These are phyloP conservation scores for Pithys albifrons DNA, from an alignment of 2,113 vertebrate genomes.

Conservation along the genomic window DNA sequence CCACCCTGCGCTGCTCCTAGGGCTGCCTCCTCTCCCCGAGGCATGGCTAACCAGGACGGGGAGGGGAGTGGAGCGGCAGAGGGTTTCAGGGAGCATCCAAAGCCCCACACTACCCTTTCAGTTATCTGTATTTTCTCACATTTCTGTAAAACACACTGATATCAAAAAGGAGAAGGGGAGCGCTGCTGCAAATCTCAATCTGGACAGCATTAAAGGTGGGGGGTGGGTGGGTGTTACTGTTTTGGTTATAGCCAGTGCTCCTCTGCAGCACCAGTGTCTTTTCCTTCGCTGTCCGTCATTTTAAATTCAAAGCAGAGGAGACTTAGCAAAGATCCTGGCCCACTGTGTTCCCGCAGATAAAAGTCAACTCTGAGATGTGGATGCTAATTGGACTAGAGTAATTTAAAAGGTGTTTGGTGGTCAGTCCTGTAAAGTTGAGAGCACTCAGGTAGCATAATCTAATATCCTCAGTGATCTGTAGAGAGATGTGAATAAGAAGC, in stretches of 20 bases:
- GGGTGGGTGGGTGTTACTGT: too few species aligned
- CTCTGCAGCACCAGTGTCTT: neutral
- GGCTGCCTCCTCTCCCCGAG: neutral
- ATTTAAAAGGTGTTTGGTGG: neutral
- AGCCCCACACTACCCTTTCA: neutral
- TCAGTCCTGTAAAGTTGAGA: neutral
- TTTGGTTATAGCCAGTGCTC: neutral
- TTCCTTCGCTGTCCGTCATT: neutral
- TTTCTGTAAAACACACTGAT: neutral
- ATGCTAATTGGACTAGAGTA: neutral
- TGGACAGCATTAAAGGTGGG: accelerated
- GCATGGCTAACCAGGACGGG: neutral
- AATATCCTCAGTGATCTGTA: neutral
- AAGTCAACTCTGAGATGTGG: neutral
- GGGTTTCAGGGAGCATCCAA: neutral
- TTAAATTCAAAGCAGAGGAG: neutral
- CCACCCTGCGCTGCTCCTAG: neutral
- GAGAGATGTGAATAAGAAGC: neutral
- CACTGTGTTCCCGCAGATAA: neutral
- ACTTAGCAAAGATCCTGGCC: neutral
- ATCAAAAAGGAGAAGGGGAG: neutral
- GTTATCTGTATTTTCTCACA: neutral
- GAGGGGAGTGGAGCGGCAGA: neutral
- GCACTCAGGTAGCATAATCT: too few species aligned
- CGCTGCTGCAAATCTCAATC: accelerated